Percentiles rank a stretch among this genome's conserved stretches.
Evolutionary conservation across 2,113 vertebrate genomes (phyloP).

Genomic region (Fregata magnificens): DNA sequence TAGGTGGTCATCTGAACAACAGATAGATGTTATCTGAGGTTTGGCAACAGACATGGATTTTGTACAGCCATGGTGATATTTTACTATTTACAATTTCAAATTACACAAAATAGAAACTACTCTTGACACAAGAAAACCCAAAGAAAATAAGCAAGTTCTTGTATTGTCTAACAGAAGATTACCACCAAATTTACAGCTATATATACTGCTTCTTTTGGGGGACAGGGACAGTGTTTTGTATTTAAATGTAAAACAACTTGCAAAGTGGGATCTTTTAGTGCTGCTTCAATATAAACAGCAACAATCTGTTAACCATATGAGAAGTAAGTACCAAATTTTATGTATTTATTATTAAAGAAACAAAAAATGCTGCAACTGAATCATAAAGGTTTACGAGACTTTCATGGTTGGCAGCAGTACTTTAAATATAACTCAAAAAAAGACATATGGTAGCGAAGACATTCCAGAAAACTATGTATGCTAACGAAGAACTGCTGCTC

Average conservation of each 20-base stretch:
- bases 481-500: neutral
- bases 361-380: neutral
- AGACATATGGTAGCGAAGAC: neutral
- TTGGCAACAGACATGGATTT: neutral
- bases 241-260: neutral
- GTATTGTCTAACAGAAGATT: neutral
- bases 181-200: neutral
- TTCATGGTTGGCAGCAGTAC: neutral
- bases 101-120: neutral
- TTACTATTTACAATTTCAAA: neutral
- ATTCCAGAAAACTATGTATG: neutral
- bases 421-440: neutral
- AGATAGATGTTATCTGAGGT: neutral
- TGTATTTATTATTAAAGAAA: no score
- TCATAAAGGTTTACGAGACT: neutral
- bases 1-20: constrained; percentile 85
- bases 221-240: neutral
- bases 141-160: neutral
- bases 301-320: neutral
- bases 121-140: neutral
- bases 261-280: neutral
- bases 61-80: neutral
- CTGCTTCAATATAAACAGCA: neutral
- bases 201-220: neutral
- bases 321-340: neutral